phyloP scores from a whole-genome alignment of 2,888 invertebrate genomes.

The Campaea margaritaria region DNA sequence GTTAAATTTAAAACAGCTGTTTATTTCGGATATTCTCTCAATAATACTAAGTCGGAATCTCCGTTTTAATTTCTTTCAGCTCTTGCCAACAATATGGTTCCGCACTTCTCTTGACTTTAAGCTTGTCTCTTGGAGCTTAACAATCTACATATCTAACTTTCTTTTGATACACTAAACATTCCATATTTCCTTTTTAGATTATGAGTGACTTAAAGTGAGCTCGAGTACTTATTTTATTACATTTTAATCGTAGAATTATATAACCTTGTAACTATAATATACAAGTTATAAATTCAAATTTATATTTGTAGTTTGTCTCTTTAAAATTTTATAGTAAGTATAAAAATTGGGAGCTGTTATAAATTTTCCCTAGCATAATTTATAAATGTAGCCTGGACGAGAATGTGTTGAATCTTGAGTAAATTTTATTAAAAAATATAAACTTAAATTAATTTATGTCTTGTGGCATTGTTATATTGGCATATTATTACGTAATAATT shows the following conservation, averaged over 20 bases:
- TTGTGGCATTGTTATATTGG: slow-evolving; percentile 32
- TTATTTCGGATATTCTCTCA: slow-evolving; percentile 16
- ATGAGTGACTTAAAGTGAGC: slow-evolving; percentile 83
- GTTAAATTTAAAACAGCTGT: slow-evolving; percentile 28
- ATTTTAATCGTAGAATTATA: slow-evolving; percentile 42
- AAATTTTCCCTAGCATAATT: slow-evolving; percentile 55
- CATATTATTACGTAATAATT: slow-evolving; percentile 62
- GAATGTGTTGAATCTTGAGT: slow-evolving; percentile 27
- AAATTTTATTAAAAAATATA: slow-evolving; percentile 9
- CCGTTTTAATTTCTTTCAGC: slow-evolving; percentile 19
- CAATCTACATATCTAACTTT: slow-evolving; percentile 53
- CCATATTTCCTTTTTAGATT: slow-evolving; percentile 64
- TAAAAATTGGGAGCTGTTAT: slow-evolving; percentile 49
- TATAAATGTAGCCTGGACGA: slow-evolving; percentile 48
- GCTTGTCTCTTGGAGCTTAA: slow-evolving; percentile 23
- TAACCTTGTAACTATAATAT: slow-evolving; percentile 39
- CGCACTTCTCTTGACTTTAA: slow-evolving; percentile 33
- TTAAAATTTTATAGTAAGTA: slow-evolving; percentile 43
- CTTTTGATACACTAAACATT: slow-evolving; percentile 72
- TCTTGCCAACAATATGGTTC: slow-evolving; percentile 43
- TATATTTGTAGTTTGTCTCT: slow-evolving; percentile 38
- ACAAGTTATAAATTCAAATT: slow-evolving; percentile 41
- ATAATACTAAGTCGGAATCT: slow-evolving; percentile 33
- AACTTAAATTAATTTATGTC: slow-evolving; percentile 25
- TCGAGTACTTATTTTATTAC: slow-evolving; percentile 75